Evolutionary conservation across 2,888 invertebrate genomes (phyloP).

Genomic region (Holacanthella duospinosa): DNA sequence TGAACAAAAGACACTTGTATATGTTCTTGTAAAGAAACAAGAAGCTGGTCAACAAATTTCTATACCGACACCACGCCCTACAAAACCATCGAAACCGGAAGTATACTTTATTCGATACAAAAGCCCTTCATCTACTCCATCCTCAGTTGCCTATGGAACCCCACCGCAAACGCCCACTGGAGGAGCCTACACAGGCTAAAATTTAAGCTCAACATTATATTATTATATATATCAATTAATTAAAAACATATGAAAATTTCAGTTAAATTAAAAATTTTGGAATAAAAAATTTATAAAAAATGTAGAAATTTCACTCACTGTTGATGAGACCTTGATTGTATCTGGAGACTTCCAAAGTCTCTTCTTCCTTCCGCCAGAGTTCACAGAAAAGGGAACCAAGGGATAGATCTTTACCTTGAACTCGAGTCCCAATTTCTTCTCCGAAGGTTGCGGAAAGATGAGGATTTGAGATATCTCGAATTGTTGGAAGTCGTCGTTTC

Average conservation of each 20-base stretch:
- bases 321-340: too few relatives aligned
- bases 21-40: slow-evolving; percentile 78
- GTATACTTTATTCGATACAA: slow-evolving; percentile 81
- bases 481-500: slow-evolving; percentile 15
- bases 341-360: slow-evolving; percentile 20
- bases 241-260: too few relatives aligned
- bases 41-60: slow-evolving; percentile 67
- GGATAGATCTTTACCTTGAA: slow-evolving; percentile 14
- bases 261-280: too few relatives aligned
- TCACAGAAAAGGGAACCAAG: slow-evolving; percentile 28
- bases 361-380: slow-evolving; percentile 34
- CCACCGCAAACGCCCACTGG: neutral
- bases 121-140: slow-evolving; percentile 42
- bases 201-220: neutral
- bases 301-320: too few relatives aligned
- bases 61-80: slow-evolving; percentile 66
- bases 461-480: neutral
- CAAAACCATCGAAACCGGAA: slow-evolving; percentile 75
- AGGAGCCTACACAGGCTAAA: neutral
- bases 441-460: neutral
- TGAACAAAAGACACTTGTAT: slow-evolving; percentile 41
- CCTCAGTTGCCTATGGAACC: slow-evolving; percentile 16
- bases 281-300: too few relatives aligned
- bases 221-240: neutral
- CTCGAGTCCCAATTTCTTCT: slow-evolving; percentile 20